Evolutionary conservation across 1,140 invertebrate species (phyloP), one percentile per base, ranked within the genome.

Genomic region (Marisa cornuarietis): DNA sequence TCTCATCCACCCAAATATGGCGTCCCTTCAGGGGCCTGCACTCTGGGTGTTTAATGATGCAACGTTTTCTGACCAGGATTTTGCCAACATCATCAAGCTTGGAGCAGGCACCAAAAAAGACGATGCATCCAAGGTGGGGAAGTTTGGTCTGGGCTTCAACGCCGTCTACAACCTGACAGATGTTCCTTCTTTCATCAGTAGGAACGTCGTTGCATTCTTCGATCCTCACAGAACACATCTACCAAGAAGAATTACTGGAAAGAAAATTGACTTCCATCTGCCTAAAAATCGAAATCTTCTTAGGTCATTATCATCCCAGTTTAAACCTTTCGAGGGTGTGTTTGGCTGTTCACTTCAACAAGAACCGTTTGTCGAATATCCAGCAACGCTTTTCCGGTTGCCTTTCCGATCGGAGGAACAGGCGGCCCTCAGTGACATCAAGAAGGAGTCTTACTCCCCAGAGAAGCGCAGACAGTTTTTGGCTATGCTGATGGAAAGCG

Each of bases 131-230:
- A 90, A 88, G 78, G 85, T 89, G 71, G 88, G 88, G 71, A 83
- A 80, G 58, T 90, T 89, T 85, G 88, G 88, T 8, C 78, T 89
- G 11, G 87, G 88, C 14, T 89, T 89, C 82, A 88, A 88, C 79
- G 79, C 88, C 49, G 88, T 90, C 18, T 90, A 90, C 78, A 90
- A 90, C 65, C 65, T 90, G 26, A 90, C 89, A 20, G 90, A 90
- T 81, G 86, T 89, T n/a, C 89, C 89, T 42, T 88, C 86, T 74
- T 89, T 90, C 78, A 69, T 91, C 7, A 87, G 86, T 71, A 80
- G 87, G 22, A 71, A 87, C 65, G 84, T 76, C 31, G 58, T 90
- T n/a, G 88, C 90, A 3, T 87, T 90, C 14, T 90, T 91, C 85
- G 90, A 91, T 79, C 90, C 90, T 3, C 89, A 91, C 71, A 80